phyloP scores from a whole-genome alignment of 2,113 vertebrate species.

The Murina feae region DNA sequence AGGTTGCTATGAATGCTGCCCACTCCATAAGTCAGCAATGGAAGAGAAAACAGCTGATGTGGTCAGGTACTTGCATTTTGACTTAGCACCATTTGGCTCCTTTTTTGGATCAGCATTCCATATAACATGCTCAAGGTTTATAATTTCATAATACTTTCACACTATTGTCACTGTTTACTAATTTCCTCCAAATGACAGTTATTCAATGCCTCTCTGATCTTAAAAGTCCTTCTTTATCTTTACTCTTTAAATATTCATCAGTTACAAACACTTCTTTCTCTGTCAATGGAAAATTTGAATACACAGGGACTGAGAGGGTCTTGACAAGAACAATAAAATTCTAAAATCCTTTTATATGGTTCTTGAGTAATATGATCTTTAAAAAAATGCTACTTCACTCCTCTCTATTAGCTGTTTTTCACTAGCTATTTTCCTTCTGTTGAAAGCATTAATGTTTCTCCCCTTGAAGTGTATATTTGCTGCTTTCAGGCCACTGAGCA shows the following conservation, averaged over 20 bases:
- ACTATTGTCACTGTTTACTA: background rate
- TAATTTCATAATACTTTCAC: background rate
- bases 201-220: background rate
- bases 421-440: background rate
- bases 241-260: background rate
- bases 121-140: background rate
- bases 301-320: background rate
- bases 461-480: background rate
- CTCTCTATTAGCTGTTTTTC: background rate
- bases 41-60: background rate
- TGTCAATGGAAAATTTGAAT: slow-evolving; percentile 25
- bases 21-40: background rate
- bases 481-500: background rate
- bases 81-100: background rate
- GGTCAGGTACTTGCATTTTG: background rate
- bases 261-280: background rate
- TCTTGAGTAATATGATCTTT: background rate
- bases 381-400: background rate
- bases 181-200: background rate
- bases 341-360: background rate
- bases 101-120: background rate
- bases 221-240: background rate
- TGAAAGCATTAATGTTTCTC: background rate
- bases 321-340: background rate
- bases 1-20: background rate